Conservation (phyloP, 2,888 invertebrate species). For the Sussaba pulchella region DNA sequence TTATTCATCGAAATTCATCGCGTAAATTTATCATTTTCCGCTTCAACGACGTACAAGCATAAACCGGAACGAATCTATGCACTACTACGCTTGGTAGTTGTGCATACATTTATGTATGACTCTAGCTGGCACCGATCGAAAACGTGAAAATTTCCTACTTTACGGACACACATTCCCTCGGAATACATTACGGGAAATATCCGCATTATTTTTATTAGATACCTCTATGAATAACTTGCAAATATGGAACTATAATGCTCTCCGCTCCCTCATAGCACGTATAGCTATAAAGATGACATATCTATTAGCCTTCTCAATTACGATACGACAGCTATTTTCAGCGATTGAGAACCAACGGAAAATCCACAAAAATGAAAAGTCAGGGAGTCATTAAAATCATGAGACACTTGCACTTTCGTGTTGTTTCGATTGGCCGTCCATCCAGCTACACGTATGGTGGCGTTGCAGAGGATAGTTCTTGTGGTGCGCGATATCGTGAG, state of each 20-base stretch:
- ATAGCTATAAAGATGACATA: background rate
- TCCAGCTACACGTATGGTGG: constrained; percentile 26
- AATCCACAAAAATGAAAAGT: background rate
- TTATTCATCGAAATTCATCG: constrained; percentile 66
- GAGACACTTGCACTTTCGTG: constrained; percentile 44
- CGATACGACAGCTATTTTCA: background rate
- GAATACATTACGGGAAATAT: constrained; percentile 18
- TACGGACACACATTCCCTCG: constrained; percentile 38
- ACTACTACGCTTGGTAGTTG: constrained; percentile 7
- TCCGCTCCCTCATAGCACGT: background rate
- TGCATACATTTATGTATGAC: constrained; percentile 35
- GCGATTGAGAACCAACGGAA: background rate
- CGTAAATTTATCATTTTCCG: constrained; percentile 66
- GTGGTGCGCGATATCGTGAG: constrained; percentile 4
- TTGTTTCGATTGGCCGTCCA: constrained; percentile 43
- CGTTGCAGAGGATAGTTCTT: constrained; percentile 58
- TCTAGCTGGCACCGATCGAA: constrained; percentile 36
- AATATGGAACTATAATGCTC: background rate
- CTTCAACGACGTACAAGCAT: constrained; percentile 58
- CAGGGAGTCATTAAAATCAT: background rate
- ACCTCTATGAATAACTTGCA: background rate
- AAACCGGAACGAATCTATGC: constrained; percentile 57
- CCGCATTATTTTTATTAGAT: constrained; percentile 17
- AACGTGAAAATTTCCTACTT: constrained; percentile 38
- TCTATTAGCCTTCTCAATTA: background rate